A percentile compares a stretch with the other conserved stretches of the same genome.
phyloP scores from a whole-genome alignment of 1,140 invertebrate genomes.

The Leptoteleia sp. region DNA sequence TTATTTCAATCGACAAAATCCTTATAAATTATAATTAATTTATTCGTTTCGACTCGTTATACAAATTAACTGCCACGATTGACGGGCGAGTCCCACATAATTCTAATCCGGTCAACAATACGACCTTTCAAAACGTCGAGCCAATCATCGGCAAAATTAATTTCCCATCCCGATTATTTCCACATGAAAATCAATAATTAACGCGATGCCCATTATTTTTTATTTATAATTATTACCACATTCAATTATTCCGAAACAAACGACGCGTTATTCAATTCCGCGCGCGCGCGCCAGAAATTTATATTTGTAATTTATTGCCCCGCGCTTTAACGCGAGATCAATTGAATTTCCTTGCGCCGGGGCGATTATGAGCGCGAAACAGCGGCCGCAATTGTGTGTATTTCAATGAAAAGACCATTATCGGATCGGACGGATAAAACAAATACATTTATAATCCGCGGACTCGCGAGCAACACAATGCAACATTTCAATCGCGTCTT shows the following conservation, averaged over 20 bases:
- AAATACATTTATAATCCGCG: constrained; percentile 35
- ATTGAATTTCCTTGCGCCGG: constrained; percentile 24
- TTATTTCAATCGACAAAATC: too few relatives aligned
- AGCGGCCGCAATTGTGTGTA: constrained; percentile 30
- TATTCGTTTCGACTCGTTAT: too few relatives aligned
- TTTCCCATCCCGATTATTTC: background rate
- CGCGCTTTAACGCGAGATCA: constrained; percentile 3
- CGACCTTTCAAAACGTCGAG: too few relatives aligned
- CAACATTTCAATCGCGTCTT: constrained; percentile 50
- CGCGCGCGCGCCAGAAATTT: constrained; percentile 7
- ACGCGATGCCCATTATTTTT: constrained; percentile 24
- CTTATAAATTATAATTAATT: too few relatives aligned
- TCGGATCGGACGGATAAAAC: constrained; percentile 42
- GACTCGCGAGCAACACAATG: constrained; percentile 23
- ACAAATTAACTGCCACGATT: too few relatives aligned
- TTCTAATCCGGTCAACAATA: too few relatives aligned
- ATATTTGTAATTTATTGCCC: constrained; percentile 18
- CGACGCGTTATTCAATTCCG: constrained; percentile 5
- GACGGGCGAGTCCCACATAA: too few relatives aligned
- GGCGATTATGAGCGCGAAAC: constrained; percentile 12
- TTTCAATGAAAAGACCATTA: constrained; percentile 37
- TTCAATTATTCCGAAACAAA: constrained; percentile 12
- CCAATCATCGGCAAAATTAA: too few relatives aligned
- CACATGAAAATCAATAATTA: constrained; percentile 3
- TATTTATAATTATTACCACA: too few relatives aligned